These are phyloP conservation scores for Drosophila mojavensis DNA, from an alignment of 1,140 invertebrate species.

Conservation along the genomic window DNA sequence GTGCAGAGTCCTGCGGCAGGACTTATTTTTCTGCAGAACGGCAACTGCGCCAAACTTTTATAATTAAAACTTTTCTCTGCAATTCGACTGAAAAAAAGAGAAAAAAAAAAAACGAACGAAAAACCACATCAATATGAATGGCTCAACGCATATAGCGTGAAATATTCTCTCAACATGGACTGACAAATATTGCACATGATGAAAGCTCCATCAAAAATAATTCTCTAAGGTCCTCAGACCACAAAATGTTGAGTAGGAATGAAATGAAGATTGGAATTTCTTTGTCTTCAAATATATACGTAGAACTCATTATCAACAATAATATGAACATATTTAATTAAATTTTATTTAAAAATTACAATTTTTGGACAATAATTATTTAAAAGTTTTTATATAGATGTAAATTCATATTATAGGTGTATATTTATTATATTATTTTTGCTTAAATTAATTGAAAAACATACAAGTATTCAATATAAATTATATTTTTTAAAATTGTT, in stretches of 20 bases:
- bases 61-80: slow-evolving; percentile 72
- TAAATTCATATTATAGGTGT: too few relatives aligned
- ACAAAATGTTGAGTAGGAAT: not conserved
- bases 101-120: not conserved
- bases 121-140: slow-evolving; percentile 53
- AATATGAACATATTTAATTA: not conserved
- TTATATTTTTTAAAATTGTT: too few relatives aligned
- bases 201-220: not conserved
- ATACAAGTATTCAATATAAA: too few relatives aligned
- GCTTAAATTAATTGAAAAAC: too few relatives aligned
- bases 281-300: not conserved
- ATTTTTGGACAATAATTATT: too few relatives aligned
- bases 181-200: not conserved
- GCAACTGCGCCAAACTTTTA: slow-evolving; percentile 53
- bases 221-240: not conserved
- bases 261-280: not conserved
- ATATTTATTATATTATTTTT: too few relatives aligned
- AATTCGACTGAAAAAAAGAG: slow-evolving; percentile 36
- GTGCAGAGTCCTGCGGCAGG: slow-evolving; percentile 35
- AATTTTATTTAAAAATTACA: too few relatives aligned
- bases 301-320: not conserved
- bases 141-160: slow-evolving; percentile 30
- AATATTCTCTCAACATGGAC: not conserved
- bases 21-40: slow-evolving; percentile 51
- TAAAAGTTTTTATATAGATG: too few relatives aligned